Evolutionary conservation across 53 echinoderm and acorn worm species (phyloP), one percentile per base, ranked within the genome.

Genomic region (Glandiceps talaboti): DNA sequence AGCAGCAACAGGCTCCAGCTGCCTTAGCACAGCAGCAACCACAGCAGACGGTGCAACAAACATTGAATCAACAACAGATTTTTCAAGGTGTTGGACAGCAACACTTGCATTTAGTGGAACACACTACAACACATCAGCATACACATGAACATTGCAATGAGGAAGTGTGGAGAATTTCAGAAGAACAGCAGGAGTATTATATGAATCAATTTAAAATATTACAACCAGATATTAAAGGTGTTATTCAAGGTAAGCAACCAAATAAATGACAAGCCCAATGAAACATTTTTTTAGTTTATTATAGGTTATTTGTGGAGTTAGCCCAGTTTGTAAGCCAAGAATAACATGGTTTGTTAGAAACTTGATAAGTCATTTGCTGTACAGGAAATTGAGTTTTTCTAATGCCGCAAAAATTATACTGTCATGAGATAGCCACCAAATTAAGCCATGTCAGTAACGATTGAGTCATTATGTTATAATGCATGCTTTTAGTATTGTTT

Each of bases 121-220:
- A 45, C 6, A 20, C 64, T 6, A 20, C 64, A 6, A 45, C 20
- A 20, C 64, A 45, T 45, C 64, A 45, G 64, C 64, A 45, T 45
- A 45, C 64, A 45, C 64, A 45, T 45, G 64, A 45, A 45, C 64
- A 45, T 12, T 45, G 83, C 0, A 82, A 84, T 74, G 97, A 97
- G 74, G 91, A 97, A 73, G 89, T 92, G 29, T 97, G 97, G 97
- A 78, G 80, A 77, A 93, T 97, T 30, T 91, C 85, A 75, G 84
- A 85, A 10, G 92, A 97, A 73, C 97, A 93, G 81, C 80, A 87
- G 77, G 83, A 75, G 77, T 97, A 97, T 76, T 97, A 97, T 74
- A 87, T 87, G 25, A 87, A 90, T 30, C 92, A 97, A 75, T 97
- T 97, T 77, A 86, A 83, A 82, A 85, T 86, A 30, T 81, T 97